phyloP scores from a whole-genome alignment of 2,113 vertebrate genomes.

The Archocentrus centrarchus region DNA sequence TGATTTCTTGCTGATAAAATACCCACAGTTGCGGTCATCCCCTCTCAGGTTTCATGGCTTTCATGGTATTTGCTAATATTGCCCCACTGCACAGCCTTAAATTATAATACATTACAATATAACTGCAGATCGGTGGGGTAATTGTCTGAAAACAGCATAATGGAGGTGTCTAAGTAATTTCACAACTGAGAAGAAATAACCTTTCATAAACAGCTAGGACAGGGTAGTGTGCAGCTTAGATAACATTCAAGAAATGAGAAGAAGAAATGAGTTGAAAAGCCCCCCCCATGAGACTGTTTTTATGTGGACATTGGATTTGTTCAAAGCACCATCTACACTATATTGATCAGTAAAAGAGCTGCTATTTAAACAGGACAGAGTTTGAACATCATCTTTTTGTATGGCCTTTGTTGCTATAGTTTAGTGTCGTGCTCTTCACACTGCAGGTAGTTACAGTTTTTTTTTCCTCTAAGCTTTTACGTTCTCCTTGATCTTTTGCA shows the following conservation, averaged over 20 bases:
- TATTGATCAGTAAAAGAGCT: constrained; percentile 67
- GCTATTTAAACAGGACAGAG: constrained; percentile 36
- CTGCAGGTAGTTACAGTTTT: constrained; percentile 32
- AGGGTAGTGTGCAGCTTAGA: not conserved
- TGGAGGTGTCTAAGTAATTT: constrained; percentile 8
- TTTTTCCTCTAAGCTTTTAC: constrained; percentile 33
- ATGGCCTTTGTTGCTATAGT: constrained; percentile 22
- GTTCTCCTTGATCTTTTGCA: constrained; percentile 31
- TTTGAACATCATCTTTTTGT: constrained; percentile 40
- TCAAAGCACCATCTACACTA: constrained; percentile 41
- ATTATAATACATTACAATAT: constrained; percentile 16
- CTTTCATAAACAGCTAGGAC: constrained; percentile 22
- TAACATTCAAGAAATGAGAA: constrained; percentile 34
- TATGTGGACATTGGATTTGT: constrained; percentile 40
- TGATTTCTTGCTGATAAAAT: constrained; percentile 32
- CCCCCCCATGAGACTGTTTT: constrained; percentile 16
- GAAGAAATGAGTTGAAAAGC: constrained; percentile 5
- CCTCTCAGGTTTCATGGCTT: constrained; percentile 5
- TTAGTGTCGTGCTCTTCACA: constrained; percentile 21
- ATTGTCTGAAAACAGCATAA: constrained; percentile 17
- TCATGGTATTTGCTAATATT: constrained; percentile 8
- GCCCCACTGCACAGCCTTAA: not conserved
- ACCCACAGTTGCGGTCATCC: not conserved
- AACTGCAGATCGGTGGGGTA: not conserved
- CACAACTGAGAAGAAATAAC: not conserved